Percentiles rank a stretch among this genome's conserved stretches.
Conservation (phyloP, 1,140 invertebrate species). For the Condylostylus longicornis region DNA sequence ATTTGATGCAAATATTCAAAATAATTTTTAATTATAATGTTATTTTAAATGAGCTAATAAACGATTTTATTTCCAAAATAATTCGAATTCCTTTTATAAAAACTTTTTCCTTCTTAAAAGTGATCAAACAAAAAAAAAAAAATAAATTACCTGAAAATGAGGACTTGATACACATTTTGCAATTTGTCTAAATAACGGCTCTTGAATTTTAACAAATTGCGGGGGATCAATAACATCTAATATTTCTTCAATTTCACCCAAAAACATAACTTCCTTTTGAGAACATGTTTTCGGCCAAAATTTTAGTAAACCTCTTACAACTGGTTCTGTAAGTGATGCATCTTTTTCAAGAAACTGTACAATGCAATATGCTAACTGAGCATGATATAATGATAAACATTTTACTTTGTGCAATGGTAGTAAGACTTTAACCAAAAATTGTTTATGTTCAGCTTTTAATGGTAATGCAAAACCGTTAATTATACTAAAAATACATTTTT, state of each 20-base stretch:
- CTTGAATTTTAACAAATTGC: slow-evolving; percentile 96
- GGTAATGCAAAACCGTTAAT: slow-evolving; percentile 98
- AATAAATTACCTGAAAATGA: slow-evolving; percentile 69
- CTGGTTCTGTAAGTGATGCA: slow-evolving; percentile 87
- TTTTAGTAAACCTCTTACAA: slow-evolving; percentile 89
- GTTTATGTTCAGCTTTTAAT: slow-evolving; percentile 92
- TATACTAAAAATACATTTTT: slow-evolving; percentile 50
- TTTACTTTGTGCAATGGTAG: slow-evolving; percentile 97
- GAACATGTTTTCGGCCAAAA: slow-evolving; percentile 99
- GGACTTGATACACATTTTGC: slow-evolving; percentile 96
- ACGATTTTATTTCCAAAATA: background rate
- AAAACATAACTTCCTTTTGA: slow-evolving; percentile 99
- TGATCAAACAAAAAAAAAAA: slow-evolving; percentile 8
- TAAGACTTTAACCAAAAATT: slow-evolving; percentile 95
- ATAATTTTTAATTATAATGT: slow-evolving; percentile 2
- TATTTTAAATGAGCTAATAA: slow-evolving; percentile 1
- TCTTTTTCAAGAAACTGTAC: slow-evolving; percentile 99
- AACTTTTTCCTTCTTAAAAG: background rate
- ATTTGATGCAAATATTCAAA: slow-evolving; percentile 3
- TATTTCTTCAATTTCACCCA: slow-evolving; percentile 95
- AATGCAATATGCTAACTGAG: slow-evolving; percentile 98
- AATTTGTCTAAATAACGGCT: slow-evolving; percentile 91
- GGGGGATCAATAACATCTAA: slow-evolving; percentile 96
- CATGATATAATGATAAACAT: slow-evolving; percentile 81
- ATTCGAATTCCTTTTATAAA: background rate